phyloP scores from a whole-genome alignment of 2,797 vertebrate genomes.

The Intellagama lesueurii region DNA sequence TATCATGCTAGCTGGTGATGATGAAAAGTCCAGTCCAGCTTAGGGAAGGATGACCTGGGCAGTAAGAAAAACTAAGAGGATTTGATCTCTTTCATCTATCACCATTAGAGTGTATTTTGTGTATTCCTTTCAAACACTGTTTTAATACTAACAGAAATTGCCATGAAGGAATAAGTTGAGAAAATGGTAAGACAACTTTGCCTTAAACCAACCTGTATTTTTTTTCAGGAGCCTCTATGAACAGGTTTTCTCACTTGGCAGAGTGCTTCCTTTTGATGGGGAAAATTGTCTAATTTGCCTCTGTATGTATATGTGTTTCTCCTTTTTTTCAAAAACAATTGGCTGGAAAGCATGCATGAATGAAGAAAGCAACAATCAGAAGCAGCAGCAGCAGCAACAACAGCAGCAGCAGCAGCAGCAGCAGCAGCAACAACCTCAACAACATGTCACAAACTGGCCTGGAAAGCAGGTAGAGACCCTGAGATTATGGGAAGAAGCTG shows the following conservation, averaged over 20 bases:
- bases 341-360: constrained; percentile 82
- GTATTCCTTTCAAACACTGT: constrained; percentile 25
- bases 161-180: constrained; percentile 17
- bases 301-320: constrained; percentile 61
- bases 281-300: constrained; percentile 66
- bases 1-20: neutral
- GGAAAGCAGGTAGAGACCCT: constrained; percentile 84
- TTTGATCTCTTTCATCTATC: constrained; percentile 24
- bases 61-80: neutral
- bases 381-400: constrained; percentile 79
- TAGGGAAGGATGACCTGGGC: neutral
- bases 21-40: neutral
- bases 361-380: constrained; percentile 82
- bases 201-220: neutral
- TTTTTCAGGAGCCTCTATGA: constrained; percentile 34
- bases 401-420: constrained; percentile 74
- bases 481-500: constrained; percentile 84
- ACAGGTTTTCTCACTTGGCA: constrained; percentile 34
- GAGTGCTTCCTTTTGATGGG: constrained; percentile 55
- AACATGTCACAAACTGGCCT: constrained; percentile 81
- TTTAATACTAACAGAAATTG: neutral
- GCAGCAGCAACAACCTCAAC: constrained; percentile 73
- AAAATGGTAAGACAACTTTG: neutral
- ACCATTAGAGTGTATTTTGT: neutral
- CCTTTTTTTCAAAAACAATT: constrained; percentile 42